A percentile compares a stretch with the other conserved stretches of the same genome.
Evolutionary conservation across 1,140 invertebrate species (phyloP).

Genomic region (Drosophila nebulosa): DNA sequence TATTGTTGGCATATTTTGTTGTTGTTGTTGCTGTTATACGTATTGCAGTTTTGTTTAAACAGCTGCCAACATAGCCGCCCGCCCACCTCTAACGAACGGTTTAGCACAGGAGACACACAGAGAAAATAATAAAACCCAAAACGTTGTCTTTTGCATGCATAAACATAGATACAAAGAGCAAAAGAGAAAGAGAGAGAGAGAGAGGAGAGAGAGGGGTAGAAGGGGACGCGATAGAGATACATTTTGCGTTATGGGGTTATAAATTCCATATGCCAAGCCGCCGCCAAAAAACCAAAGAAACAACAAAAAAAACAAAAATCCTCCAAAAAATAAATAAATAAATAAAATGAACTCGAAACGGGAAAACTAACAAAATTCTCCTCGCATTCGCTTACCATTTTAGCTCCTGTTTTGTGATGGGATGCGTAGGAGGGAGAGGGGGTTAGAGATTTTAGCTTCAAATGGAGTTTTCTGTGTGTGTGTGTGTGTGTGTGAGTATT

Average conservation of each 20-base stretch:
- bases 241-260: conserved; percentile 24
- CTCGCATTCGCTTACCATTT: neutral
- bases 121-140: neutral
- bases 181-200: conserved; percentile 8
- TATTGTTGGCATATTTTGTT: conserved; percentile 1
- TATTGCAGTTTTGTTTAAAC: conserved; percentile 63
- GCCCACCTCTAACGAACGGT: conserved; percentile 22
- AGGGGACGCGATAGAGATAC: neutral
- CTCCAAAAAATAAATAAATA: neutral
- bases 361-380: neutral
- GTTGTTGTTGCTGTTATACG: conserved; percentile 5
- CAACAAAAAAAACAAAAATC: conserved; percentile 15
- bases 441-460: neutral
- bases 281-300: conserved; percentile 55
- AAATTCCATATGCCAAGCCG: conserved; percentile 69
- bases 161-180: conserved; percentile 55
- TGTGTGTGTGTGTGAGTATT: neutral
- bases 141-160: conserved; percentile 33
- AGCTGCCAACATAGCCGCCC: conserved; percentile 41
- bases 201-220: neutral
- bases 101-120: neutral
- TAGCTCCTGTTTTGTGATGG: neutral
- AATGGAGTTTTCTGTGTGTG: neutral
- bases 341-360: neutral
- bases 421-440: no score